Evolutionary conservation across 2,797 vertebrate genomes (phyloP), one percentile per base, ranked within the genome.

Genomic region (Acestrorhynchus altus): DNA sequence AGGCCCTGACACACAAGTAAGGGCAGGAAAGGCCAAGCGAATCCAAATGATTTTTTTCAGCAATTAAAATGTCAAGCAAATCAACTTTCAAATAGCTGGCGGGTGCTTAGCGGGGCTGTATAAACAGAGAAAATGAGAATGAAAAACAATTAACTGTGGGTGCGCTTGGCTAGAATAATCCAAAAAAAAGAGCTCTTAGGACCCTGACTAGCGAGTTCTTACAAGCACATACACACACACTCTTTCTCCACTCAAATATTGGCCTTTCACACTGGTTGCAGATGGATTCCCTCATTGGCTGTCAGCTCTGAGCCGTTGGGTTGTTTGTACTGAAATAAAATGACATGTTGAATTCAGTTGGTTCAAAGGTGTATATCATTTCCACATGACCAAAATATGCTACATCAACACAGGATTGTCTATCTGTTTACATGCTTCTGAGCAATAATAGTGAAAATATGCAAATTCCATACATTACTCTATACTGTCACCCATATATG

Each of bases 31-130:
- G 81, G 82, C 84, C 83, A 85, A 79, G 77, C 68, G 66, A 57
- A 78, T 57, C 72, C 71, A 80, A 82, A 83, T 81, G 44, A 81
- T 83, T 78, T 80, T 74, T 81, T 76, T 65, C 39, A 8, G 54
- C 77, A 81, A 81, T 82, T 79, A 84, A 70, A 74, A 74, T 65
- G 72, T 77, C 72, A 73, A 70, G 72, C 67, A 49, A 86, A 85
- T 74, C 66, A 84, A 80, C 76, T 73, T 78, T 76, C 51, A 84
- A 88, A 86, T 74, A 80, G 86, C 84, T 83, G 60, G 52, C 61
- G 83, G 85, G 85, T 69, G 39, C 78, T 76, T 54, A 81, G 73
- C 72, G 51, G 77, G 56, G 74, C 59, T 71, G 59, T 76, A 85
- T 73, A 77, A 87, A 83, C 78, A 83, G 72, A 69, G 66, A 74